Evolutionary conservation across 1,140 invertebrate species (phyloP).

Genomic region (Condylostylus longicornis): DNA sequence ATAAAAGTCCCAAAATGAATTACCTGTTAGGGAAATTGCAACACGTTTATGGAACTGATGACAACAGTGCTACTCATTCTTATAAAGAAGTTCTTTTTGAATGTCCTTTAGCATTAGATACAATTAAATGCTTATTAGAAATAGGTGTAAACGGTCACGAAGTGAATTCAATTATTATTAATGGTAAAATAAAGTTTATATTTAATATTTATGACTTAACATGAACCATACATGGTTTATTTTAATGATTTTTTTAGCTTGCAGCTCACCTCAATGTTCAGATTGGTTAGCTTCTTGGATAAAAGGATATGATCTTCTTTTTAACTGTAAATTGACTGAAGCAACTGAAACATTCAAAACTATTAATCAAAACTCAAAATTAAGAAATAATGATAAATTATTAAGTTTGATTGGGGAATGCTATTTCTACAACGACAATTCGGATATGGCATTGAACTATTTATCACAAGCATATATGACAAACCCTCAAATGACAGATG

Average conservation of each 20-base stretch:
- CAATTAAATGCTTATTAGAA: constrained; percentile 47
- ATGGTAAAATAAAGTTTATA: constrained; percentile 24
- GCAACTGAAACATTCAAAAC: constrained; percentile 45
- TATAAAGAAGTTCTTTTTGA: constrained; percentile 65
- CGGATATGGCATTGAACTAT: constrained; percentile 34
- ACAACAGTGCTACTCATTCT: constrained; percentile 51
- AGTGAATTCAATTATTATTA: constrained; percentile 49
- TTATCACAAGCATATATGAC: constrained; percentile 36
- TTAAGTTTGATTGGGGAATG: constrained; percentile 48
- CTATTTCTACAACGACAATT: constrained; percentile 46
- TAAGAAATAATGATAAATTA: constrained; percentile 49
- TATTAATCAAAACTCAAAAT: constrained; percentile 41
- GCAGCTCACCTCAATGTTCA: constrained; percentile 30
- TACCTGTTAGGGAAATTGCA: constrained; percentile 56
- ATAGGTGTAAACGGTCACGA: constrained; percentile 55
- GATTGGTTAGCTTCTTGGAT: constrained; percentile 54
- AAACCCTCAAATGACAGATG: constrained; percentile 42
- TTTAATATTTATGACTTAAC: background rate
- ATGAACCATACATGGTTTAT: background rate
- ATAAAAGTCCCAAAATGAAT: constrained; percentile 52
- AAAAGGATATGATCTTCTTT: constrained; percentile 47
- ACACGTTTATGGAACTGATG: constrained; percentile 42
- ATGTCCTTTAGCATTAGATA: constrained; percentile 57
- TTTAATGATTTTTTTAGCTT: constrained; percentile 9
- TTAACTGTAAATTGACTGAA: constrained; percentile 44